These are phyloP conservation scores for Oegoconia quadripuncta DNA, from an alignment of 2,888 invertebrate genomes.

Conservation along the genomic window DNA sequence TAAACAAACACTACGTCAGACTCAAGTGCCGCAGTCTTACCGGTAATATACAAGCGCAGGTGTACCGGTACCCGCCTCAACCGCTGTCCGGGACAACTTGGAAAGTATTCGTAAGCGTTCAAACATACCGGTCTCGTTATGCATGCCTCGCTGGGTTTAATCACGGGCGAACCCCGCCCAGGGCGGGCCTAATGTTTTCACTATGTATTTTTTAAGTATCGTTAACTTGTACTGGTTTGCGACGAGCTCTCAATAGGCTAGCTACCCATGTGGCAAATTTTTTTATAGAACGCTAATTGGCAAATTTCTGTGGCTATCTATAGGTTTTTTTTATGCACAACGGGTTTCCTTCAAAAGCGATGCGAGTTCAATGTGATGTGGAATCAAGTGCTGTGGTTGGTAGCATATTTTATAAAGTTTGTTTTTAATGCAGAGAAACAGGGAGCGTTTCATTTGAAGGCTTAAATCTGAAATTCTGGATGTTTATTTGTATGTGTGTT, in stretches of 20 bases:
- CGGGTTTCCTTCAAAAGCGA: not conserved
- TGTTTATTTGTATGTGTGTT: too few relatives aligned
- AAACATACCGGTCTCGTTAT: constrained; percentile 73
- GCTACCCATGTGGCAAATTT: constrained; percentile 20
- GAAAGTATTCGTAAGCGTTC: constrained; percentile 72
- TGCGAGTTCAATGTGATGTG: too few relatives aligned
- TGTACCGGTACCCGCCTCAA: constrained; percentile 48
- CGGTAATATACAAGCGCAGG: constrained; percentile 67
- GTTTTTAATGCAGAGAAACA: too few relatives aligned
- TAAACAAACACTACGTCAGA: constrained; percentile 61
- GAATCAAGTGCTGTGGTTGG: too few relatives aligned
- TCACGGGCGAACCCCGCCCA: constrained; percentile 63
- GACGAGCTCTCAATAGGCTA: constrained; percentile 33
- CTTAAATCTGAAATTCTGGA: too few relatives aligned
- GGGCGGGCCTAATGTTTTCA: constrained; percentile 68
- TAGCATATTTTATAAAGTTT: too few relatives aligned
- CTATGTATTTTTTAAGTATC: constrained; percentile 74
- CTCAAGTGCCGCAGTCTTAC: constrained; percentile 49
- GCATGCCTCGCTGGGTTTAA: constrained; percentile 75
- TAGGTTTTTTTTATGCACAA: not conserved
- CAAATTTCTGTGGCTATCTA: constrained; percentile 19
- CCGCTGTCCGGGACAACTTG: constrained; percentile 62
- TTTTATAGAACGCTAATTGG: constrained; percentile 36
- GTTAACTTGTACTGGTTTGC: constrained; percentile 38
- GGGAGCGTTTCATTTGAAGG: too few relatives aligned